Percentiles rank a stretch among this genome's conserved stretches.
Evolutionary conservation across 1,140 invertebrate species (phyloP).

Genomic region (Lepidurus packardi): DNA sequence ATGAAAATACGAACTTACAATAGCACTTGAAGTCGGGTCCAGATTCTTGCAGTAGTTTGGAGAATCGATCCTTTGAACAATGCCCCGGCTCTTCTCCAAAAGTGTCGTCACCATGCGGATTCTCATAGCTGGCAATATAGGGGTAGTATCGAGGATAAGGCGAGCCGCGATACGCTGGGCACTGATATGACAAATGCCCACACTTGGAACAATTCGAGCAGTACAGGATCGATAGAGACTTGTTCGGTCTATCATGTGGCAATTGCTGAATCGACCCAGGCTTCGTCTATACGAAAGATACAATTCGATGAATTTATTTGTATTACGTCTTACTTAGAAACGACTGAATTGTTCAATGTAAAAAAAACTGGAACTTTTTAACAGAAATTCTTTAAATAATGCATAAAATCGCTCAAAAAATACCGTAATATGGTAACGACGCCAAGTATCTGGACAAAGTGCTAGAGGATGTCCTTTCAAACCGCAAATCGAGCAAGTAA

Average conservation of each 20-base stretch:
- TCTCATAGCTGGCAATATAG: background rate
- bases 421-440: conserved; percentile 25
- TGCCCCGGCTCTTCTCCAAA: background rate
- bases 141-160: background rate
- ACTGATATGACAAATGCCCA: background rate
- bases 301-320: background rate
- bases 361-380: background rate
- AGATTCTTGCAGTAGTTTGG: background rate
- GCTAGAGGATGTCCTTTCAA: conserved; percentile 22
- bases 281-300: background rate
- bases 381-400: background rate
- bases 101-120: background rate
- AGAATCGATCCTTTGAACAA: background rate
- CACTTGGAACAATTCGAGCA: background rate
- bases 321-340: too few species aligned
- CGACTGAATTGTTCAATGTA: background rate
- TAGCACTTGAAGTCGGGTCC: background rate
- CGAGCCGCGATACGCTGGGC: background rate
- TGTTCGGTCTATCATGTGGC: background rate
- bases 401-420: background rate
- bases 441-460: conserved; percentile 26
- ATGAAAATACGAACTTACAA: background rate
- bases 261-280: background rate
- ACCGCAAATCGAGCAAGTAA: conserved; percentile 16
- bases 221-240: background rate